Base-by-base conservation (phyloP, 2,797 vertebrate species). In the Falco naumanni region DNA sequence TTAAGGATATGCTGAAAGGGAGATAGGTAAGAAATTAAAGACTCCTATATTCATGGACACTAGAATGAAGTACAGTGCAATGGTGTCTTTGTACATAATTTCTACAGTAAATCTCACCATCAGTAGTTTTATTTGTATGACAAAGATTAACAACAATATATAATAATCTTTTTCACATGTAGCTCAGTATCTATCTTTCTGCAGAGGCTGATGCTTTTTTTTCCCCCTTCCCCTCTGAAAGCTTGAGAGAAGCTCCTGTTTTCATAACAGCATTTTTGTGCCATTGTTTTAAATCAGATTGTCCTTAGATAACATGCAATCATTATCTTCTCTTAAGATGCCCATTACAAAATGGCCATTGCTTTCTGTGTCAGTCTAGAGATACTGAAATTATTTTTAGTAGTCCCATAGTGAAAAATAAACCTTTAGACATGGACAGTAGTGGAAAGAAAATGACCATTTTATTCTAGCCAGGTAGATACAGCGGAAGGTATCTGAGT, bases 1-100 rank as follows among this genome's bases (percentile, higher is more conserved):
- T 93, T 97, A 95, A 97, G 82, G 63, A 91, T 59, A 90, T 92
- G 80, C 43, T 93, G 84, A 96, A 97, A 90, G 78, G 78, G 34
- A 97, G 75, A 74, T 43, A 65, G 74, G 91, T 79, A 82, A 66
- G 66, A 86, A 95, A 97, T 84, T 71, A 60, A 79, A 74, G 24
- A 33, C 26, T 85, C 75, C 83, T 79, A 13, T 53, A 47, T 76
- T 93, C 56, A 87, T 37, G 56, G 78, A 94, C 57, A 54, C 37
- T 69, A 25, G 68, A 63, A 66, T 77, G 59, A 68, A 78, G 56
- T 85, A 76, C 45, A 91, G 57, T 37, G 37, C 21, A 37, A 56
- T 19, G 33, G 12, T 75, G 47, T 31, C 75, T 78, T 81, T 54
- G 18, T 76, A 60, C 1, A 9, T 64, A 57, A 50, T 63, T 91